These are phyloP conservation scores for Papilio polyxenes DNA, from an alignment of 1,140 invertebrate genomes.

Conservation along the genomic window DNA sequence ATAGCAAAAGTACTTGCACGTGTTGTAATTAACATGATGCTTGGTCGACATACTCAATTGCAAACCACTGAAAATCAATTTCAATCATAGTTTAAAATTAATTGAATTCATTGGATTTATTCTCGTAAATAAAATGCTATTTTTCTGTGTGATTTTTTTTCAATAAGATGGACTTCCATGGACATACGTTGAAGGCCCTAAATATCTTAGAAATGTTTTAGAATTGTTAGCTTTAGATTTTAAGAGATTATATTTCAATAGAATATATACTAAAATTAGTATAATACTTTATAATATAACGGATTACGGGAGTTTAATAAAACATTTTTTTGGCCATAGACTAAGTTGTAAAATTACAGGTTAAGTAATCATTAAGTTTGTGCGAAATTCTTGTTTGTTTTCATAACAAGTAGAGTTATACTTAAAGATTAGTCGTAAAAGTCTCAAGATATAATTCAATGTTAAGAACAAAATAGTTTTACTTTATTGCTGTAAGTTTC, in stretches of 20 bases:
- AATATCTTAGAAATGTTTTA: no score
- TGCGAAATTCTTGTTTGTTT: background rate
- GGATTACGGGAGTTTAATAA: no score
- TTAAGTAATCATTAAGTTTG: no score
- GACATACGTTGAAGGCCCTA: no score
- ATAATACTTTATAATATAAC: no score
- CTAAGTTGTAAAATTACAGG: no score
- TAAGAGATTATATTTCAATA: no score
- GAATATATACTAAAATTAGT: no score
- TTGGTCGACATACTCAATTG: conserved; percentile 1
- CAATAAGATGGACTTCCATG: no score
- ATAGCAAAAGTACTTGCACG: background rate
- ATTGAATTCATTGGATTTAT: background rate
- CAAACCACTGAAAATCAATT: background rate
- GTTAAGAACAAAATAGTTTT: background rate
- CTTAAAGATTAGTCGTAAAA: background rate
- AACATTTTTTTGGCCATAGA: no score
- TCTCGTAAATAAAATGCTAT: background rate
- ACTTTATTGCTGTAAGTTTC: background rate
- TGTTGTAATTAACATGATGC: conserved; percentile 7
- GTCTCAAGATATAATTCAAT: conserved; percentile 1
- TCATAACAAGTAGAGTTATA: background rate
- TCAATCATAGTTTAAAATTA: background rate
- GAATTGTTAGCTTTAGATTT: no score
- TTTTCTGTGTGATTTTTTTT: no score